Base-by-base conservation (phyloP, 2,888 invertebrate species). In the Drosophila robusta region DNA sequence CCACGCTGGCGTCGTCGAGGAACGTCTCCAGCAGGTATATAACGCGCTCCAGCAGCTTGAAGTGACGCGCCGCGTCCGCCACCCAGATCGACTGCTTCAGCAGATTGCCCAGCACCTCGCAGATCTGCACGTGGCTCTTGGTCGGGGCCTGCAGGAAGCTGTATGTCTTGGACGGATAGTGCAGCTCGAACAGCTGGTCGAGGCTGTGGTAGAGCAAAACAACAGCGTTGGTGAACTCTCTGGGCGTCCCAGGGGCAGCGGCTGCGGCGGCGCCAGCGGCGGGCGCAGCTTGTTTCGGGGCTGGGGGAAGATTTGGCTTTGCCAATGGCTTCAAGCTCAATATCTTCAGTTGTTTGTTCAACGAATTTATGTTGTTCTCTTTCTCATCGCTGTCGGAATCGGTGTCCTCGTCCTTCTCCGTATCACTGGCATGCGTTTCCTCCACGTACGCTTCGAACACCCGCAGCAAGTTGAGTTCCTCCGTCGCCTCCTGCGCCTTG, bases 91-190 rank as follows among this genome's bases (percentile, higher is more conserved):
- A 91, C 7, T 83, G 79, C 57, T 91, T 91, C 0, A 92, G 68
- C 7, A 92, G 70, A 26, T 87, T 75, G 0, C 89, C 89, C 1
- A 92, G 61, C 0, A 90, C 82, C 54, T 91, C 91, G 29, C 84
- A 87, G 3, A 91, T 63, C 29, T 88, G 83, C 12, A 87, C 51
- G 7, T 91, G 90, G 0, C 55, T 56, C 4, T 51, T 54, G 9
- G 44, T 78, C 0, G 90, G 86, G 0, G 75, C 38, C 0, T 70
- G 39, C 22, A 85, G 63, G 45, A 91, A 92, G 57, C 71, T 89
- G 16, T 76, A 84, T 0, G 55, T 57, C 50, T 75, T 81, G 1
- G 36, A 3, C 0, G 90, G 80, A 58, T 82, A 91, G 16, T 80
- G 55, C 11, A 82, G 63, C 1, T 69, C 65, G 22, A 91, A 84